phyloP scores from a whole-genome alignment of 92 coral and sea anemone genomes.

The Phymanthus crucifer region DNA sequence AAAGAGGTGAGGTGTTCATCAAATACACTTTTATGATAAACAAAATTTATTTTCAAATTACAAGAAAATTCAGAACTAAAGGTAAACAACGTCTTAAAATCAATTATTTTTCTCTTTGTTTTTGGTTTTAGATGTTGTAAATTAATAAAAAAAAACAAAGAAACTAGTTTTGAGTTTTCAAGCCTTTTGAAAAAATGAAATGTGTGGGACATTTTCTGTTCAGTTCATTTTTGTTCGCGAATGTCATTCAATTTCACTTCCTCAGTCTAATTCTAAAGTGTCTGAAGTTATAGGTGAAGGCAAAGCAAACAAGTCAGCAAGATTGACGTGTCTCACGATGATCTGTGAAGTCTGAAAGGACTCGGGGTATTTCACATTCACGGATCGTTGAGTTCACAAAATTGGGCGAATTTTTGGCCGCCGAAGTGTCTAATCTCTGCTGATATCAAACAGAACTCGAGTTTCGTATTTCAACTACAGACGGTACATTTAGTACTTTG shows the following conservation, averaged over 20 bases:
- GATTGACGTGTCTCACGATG: not conserved
- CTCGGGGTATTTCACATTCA: not conserved
- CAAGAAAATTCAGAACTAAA: no score
- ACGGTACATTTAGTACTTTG: not conserved
- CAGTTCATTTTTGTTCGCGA: not conserved
- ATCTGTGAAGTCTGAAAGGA: not conserved
- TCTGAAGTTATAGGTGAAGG: not conserved
- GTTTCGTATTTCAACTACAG: constrained; percentile 12
- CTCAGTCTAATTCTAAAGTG: no score
- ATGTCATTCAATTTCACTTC: not conserved
- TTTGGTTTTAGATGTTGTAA: no score
- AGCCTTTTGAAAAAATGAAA: not conserved
- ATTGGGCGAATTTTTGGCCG: not conserved
- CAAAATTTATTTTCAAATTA: no score
- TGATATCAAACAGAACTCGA: not conserved
- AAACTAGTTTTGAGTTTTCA: not conserved
- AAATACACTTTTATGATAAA: no score
- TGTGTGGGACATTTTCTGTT: not conserved
- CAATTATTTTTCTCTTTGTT: no score
- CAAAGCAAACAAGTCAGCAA: not conserved
- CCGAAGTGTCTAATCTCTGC: not conserved
- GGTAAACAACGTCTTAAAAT: no score
- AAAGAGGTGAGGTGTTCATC: no score
- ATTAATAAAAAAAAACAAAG: no score
- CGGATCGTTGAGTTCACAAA: not conserved